Percentiles rank a stretch among this genome's conserved stretches.
phyloP scores from a whole-genome alignment of 2,888 invertebrate species.

The Empis stercorea region DNA sequence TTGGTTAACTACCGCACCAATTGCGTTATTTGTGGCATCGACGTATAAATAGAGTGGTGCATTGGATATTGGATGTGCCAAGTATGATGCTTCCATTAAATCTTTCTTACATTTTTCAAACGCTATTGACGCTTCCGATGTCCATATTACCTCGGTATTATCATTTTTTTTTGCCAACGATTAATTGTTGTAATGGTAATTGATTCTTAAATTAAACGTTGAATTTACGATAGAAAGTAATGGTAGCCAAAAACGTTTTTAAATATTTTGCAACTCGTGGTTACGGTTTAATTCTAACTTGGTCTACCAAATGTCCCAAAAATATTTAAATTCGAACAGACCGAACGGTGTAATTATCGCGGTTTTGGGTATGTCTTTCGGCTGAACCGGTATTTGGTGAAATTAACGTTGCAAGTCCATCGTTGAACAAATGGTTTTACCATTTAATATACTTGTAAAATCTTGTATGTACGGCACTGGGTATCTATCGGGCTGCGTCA shows the following conservation, averaged over 20 bases:
- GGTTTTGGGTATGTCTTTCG: too few species aligned
- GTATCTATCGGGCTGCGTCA: too few species aligned
- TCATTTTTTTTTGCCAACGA: constrained; percentile 8
- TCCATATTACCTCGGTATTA: constrained; percentile 7
- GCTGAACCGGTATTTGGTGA: too few species aligned
- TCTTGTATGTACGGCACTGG: too few species aligned
- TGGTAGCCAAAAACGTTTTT: constrained; percentile 22
- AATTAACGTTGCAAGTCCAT: too few species aligned
- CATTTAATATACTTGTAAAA: too few species aligned
- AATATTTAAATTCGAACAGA: background rate
- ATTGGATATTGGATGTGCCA: constrained; percentile 22
- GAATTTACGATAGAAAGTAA: constrained; percentile 27
- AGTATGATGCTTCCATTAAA: constrained; percentile 13
- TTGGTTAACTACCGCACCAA: background rate
- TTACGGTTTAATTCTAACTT: constrained; percentile 20
- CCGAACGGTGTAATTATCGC: too few species aligned
- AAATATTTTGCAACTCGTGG: constrained; percentile 20
- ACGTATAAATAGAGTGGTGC: constrained; percentile 8
- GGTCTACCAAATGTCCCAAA: constrained; percentile 10
- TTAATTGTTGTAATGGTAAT: constrained; percentile 2
- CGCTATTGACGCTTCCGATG: background rate
- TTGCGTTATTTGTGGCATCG: background rate
- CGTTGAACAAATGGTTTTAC: too few species aligned
- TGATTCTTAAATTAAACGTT: constrained; percentile 8
- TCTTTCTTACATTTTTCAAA: constrained; percentile 6